Evolutionary conservation across 2,113 vertebrate species (phyloP).

Genomic region (Albula goreensis): DNA sequence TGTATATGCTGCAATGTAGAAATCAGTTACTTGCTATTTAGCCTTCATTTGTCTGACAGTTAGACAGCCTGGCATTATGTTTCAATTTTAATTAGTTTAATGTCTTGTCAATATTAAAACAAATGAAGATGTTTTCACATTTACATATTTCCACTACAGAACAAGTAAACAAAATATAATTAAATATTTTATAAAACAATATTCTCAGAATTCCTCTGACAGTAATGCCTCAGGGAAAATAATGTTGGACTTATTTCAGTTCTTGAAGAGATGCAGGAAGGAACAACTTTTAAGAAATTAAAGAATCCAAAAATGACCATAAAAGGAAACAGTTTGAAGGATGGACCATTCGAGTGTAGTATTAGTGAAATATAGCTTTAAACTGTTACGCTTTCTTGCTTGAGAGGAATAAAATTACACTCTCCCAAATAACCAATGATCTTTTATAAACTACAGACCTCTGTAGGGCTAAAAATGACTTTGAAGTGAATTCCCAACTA

Average conservation of each 20-base stretch:
- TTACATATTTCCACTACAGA: neutral
- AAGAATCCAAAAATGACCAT: neutral
- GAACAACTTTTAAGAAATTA: neutral
- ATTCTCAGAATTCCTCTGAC: too few species aligned
- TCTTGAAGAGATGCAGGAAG: neutral
- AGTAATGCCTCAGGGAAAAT: too few species aligned
- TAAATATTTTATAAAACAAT: too few species aligned
- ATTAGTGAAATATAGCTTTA: neutral
- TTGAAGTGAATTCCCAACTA: neutral
- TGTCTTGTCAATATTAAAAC: neutral
- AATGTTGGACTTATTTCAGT: neutral
- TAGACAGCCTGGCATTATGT: neutral
- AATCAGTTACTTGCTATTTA: too few species aligned
- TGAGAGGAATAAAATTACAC: neutral
- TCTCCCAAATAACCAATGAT: neutral
- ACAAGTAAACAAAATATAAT: too few species aligned
- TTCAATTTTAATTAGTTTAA: neutral
- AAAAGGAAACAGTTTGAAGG: too few species aligned
- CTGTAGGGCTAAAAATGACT: neutral
- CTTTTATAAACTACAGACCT: neutral
- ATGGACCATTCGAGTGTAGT: too few species aligned
- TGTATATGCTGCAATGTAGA: too few species aligned
- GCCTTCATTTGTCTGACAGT: too few species aligned
- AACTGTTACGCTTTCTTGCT: neutral
- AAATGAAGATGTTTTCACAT: neutral